Base-by-base conservation (phyloP, 2,888 invertebrate genomes). In the Trissoscelio sp. region DNA sequence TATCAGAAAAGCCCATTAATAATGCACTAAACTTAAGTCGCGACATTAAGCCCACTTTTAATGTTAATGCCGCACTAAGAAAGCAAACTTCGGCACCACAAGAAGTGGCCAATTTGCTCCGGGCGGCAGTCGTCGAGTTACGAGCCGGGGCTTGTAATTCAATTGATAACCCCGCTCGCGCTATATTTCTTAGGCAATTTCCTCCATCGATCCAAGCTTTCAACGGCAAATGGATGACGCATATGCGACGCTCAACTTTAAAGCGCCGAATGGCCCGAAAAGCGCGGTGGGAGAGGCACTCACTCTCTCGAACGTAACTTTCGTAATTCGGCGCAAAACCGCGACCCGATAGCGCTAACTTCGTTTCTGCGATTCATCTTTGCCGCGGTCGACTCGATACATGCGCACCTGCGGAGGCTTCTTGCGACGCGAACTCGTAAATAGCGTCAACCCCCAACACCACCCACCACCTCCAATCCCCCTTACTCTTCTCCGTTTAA, bases 341-440 rank as follows among this genome's bases (percentile, higher is more conserved):
- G 53, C 64, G 69, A 46, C 53, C 42, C 67, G 46, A 64, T 62
- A 48, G 58, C 46, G 51, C 28, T 42, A 67, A 60, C 42, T 67
- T 73, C 46, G 79, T 79, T 79, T 73, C 67, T 62, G 60, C 57
- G 58, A 73, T 79, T 73, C 73, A 73, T 73, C 73, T 73, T 73
- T 73, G 62, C 70, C 67, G 73, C 69, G 78, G 70, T 70, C n/a
- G 39, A 31, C 51, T 55, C 72, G 58, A 72, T 58, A 14, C 48
- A 22, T 20, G 62, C 22, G 51, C 72, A 67, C 55, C 58, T 66
- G 78, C 78, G 31, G 9, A 60, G 57, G 16, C 16, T 66, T 53
- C 66, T 60, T 18, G 53, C 58, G 55, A 81, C 83, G 86, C 86
- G 86, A 87, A 85, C 86, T 89, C 87, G 87, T 88, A 89, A 89